These are phyloP conservation scores for Misgurnus mizolepis DNA, from an alignment of 2,113 vertebrate genomes.

Conservation along the genomic window DNA sequence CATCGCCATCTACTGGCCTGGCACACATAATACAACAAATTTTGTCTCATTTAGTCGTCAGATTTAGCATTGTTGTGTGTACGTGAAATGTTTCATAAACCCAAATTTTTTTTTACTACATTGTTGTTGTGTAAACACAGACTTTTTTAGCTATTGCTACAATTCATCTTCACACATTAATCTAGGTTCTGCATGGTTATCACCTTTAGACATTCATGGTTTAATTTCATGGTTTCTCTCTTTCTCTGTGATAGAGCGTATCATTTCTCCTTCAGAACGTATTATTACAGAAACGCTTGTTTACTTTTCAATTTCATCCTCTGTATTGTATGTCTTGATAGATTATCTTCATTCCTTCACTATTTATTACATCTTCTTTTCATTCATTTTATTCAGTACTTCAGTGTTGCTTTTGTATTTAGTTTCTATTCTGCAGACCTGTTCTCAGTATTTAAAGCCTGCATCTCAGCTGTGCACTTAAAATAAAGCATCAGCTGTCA, in stretches of 20 bases:
- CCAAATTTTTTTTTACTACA: too few relatives aligned
- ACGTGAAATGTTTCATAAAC: too few relatives aligned
- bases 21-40: too few relatives aligned
- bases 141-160: too few relatives aligned
- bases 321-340: neutral
- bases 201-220: neutral
- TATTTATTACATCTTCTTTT: neutral
- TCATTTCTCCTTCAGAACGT: neutral
- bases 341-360: neutral
- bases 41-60: too few relatives aligned
- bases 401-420: neutral
- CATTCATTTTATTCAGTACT: neutral
- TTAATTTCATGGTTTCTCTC: neutral
- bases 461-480: constrained; percentile 15
- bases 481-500: constrained; percentile 11
- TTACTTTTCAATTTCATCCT: neutral
- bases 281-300: neutral
- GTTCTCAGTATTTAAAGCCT: constrained; percentile 2
- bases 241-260: neutral
- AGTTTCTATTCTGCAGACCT: neutral
- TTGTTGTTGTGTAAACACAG: too few relatives aligned
- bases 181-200: neutral
- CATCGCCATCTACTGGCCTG: too few relatives aligned
- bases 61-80: too few relatives aligned
- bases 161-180: too few relatives aligned